Base-by-base conservation (phyloP, 2,113 vertebrate genomes). In the Ginglymostoma cirratum region DNA sequence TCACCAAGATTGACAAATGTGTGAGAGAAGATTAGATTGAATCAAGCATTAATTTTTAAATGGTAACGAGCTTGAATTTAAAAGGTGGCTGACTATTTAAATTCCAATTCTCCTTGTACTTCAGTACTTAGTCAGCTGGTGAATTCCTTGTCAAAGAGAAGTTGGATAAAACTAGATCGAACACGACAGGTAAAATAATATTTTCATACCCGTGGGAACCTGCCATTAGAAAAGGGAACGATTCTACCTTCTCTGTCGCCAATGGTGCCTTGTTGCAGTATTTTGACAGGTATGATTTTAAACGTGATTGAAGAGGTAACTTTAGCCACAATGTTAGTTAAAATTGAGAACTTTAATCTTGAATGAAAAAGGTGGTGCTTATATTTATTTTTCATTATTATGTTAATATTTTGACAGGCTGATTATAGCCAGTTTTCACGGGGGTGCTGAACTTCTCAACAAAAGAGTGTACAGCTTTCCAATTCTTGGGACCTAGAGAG, bases 201-300 rank as follows among this genome's bases (percentile, higher is more conserved):
- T 89, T 89, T 48, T 8, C 48, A 89, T 89, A 55, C 23, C 45
- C 48, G 86, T 89, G 86, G 45, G 86, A 89, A 89, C 86, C 27
- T 14, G 23, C 27, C 2, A 0, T 45, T 48, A 48, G 27, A 55
- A 52, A 55, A 30, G 27, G 15, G 42, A 83, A 89, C 24, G 10
- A 19, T 48, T 48, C 21, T 52, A 87, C 85, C 45, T 89, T 42
- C 17, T 45, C 5, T 48, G n/a, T 90, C 55, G 19, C 55, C 19
- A 90, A 5, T 12, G 5, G 87, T 61, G 87, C 52, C 30, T 65
- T 90, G 14, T 92, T 61, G 55, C 55, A n/a, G 87, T 92, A 61
- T 65, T 92, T 92, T 92, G 87, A 92, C 87, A 92, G 65, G 30
- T 92, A 34, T n/a, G 55, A n/a, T n/a, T 92, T 92, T 92, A 65